Conservation (phyloP, 2,113 vertebrate species). For the Ceyx cyanopectus region DNA sequence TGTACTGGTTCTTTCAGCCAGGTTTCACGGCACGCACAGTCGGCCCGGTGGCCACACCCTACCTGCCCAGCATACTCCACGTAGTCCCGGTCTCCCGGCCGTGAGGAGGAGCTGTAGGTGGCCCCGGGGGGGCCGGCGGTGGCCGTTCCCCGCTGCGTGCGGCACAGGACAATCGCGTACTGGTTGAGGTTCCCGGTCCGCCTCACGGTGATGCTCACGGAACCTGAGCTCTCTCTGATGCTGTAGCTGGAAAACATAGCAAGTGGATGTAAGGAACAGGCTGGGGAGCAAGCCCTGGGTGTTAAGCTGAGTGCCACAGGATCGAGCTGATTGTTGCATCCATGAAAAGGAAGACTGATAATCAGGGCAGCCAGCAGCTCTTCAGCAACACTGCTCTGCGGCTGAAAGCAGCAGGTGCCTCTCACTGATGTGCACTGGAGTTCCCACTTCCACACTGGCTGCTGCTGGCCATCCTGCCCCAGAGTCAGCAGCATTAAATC, state of each 20-base stretch:
- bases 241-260: slow-evolving; percentile 83
- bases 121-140: slow-evolving; percentile 61
- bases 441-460: not conserved
- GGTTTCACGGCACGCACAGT: accelerated
- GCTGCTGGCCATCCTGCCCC: not conserved
- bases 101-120: slow-evolving; percentile 42
- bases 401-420: not conserved
- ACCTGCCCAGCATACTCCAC: slow-evolving; percentile 94
- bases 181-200: slow-evolving; percentile 92
- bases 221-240: slow-evolving; percentile 87
- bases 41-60: not conserved
- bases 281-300: not conserved
- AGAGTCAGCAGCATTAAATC: not conserved
- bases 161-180: slow-evolving; percentile 93
- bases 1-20: not conserved
- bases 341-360: accelerated
- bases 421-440: accelerated
- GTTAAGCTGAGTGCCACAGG: not conserved
- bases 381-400: not conserved
- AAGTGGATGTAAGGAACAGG: not conserved
- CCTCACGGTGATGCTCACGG: slow-evolving; percentile 86
- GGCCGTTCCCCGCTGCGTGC: slow-evolving; percentile 86
- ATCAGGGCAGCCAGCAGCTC: not conserved
- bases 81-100: slow-evolving; percentile 88
- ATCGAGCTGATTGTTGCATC: not conserved